These are phyloP conservation scores for Alviniconcha marisindica DNA, from an alignment of 1,140 invertebrate genomes.

Conservation along the genomic window DNA sequence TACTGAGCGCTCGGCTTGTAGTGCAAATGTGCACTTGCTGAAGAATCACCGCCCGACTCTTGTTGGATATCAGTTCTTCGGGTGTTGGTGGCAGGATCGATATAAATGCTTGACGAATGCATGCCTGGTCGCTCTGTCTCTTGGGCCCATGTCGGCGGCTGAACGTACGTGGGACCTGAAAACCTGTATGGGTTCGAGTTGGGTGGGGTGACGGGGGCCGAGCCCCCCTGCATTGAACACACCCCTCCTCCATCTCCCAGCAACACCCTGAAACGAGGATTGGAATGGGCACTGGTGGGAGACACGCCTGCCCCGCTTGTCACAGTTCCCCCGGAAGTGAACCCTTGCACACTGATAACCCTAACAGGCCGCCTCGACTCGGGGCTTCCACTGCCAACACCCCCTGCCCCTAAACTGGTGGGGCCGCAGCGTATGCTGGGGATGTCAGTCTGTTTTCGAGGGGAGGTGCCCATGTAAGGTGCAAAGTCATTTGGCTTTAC, in stretches of 20 bases:
- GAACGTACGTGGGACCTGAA: background rate
- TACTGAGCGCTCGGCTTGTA: background rate
- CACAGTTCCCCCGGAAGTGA: slow-evolving; percentile 42
- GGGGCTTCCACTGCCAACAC: slow-evolving; percentile 23
- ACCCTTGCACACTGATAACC: slow-evolving; percentile 43
- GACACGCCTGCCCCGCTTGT: slow-evolving; percentile 38
- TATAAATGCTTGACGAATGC: slow-evolving; percentile 37
- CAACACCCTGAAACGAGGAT: slow-evolving; percentile 42
- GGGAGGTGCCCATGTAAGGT: background rate
- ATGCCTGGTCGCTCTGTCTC: slow-evolving; percentile 12
- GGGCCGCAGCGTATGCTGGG: slow-evolving; percentile 33
- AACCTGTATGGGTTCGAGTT: slow-evolving; percentile 9
- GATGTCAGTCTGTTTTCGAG: slow-evolving; percentile 30
- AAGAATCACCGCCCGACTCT: slow-evolving; percentile 3
- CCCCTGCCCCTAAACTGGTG: background rate
- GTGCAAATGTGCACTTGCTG: background rate
- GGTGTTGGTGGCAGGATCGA: slow-evolving; percentile 18
- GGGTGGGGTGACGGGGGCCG: slow-evolving; percentile 26
- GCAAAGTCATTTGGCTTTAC: slow-evolving; percentile 24
- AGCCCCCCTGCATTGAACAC: slow-evolving; percentile 33
- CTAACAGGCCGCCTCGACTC: slow-evolving; percentile 43
- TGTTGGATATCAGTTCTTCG: slow-evolving; percentile 6
- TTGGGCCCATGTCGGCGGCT: background rate
- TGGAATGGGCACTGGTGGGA: slow-evolving; percentile 28
- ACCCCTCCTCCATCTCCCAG: slow-evolving; percentile 47